These are phyloP conservation scores for Pseudachorutes palmiensis DNA, from an alignment of 1,140 invertebrate species.

Conservation along the genomic window DNA sequence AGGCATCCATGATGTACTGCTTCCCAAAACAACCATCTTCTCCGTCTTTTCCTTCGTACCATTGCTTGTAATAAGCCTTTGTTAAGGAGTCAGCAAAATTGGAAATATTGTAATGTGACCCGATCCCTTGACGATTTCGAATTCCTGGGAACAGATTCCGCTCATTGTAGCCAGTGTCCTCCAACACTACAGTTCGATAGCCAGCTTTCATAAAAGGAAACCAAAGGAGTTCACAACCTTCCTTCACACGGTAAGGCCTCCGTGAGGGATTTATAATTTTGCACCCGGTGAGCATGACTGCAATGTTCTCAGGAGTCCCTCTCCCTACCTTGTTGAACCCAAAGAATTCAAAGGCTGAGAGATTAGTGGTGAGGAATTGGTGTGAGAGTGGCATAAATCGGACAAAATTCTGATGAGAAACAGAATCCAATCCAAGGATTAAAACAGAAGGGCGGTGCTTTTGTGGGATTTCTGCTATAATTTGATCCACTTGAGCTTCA, in stretches of 20 bases:
- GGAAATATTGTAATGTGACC: not conserved
- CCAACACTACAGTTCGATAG: not conserved
- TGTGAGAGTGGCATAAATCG: conserved; percentile 49
- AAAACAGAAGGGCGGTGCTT: conserved; percentile 39
- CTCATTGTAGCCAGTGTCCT: not conserved
- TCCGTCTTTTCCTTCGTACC: not conserved
- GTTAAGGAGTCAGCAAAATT: not conserved
- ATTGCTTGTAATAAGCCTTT: not conserved
- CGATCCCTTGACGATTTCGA: not conserved
- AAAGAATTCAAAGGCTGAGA: conserved; percentile 42
- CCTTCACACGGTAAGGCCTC: conserved; percentile 33
- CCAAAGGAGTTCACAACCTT: not conserved
- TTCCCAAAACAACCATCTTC: not conserved
- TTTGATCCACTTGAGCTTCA: not conserved
- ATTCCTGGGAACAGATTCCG: not conserved
- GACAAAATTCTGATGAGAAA: conserved; percentile 51
- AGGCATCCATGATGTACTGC: not conserved
- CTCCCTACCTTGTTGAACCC: conserved; percentile 42
- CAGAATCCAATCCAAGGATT: conserved; percentile 50
- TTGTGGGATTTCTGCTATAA: not conserved
- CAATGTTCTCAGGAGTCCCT: conserved; percentile 42
- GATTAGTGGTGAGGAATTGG: conserved; percentile 42
- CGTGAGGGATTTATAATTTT: conserved; percentile 43
- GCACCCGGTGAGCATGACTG: conserved; percentile 35
- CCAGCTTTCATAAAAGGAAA: not conserved